Conservation (phyloP, 2,797 vertebrate species). For the Tauraco hartlaubi region DNA sequence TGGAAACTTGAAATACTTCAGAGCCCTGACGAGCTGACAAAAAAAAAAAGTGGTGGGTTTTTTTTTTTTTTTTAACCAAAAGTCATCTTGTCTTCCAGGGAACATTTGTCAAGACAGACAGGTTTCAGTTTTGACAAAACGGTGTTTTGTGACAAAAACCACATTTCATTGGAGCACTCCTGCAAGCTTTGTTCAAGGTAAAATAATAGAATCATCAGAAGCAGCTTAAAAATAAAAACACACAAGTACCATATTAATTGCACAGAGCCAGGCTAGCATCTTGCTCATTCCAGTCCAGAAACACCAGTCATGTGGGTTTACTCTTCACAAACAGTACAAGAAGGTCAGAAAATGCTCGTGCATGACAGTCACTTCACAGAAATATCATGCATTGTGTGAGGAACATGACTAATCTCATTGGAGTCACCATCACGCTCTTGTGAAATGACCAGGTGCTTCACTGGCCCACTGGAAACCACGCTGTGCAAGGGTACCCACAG, state of each 20-base stretch:
- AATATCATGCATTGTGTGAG: not conserved
- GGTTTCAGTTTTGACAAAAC: not conserved
- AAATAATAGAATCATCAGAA: not conserved
- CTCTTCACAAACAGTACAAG: not conserved
- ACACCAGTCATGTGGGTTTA: rapidly evolving
- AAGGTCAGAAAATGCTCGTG: rapidly evolving
- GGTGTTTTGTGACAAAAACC: not conserved
- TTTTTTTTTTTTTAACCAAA: not conserved
- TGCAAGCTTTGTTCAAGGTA: not conserved
- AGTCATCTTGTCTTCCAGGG: not conserved
- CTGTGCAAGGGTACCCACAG: rapidly evolving
- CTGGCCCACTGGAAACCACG: not conserved
- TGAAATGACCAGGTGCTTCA: not conserved
- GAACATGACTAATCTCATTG: rapidly evolving
- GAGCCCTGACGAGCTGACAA: not conserved
- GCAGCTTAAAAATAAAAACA: not conserved
- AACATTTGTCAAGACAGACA: not conserved
- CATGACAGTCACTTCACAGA: rapidly evolving
- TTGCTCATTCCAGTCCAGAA: not conserved
- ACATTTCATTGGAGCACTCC: not conserved
- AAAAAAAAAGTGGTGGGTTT: not conserved
- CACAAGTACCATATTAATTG: not conserved
- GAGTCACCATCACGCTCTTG: rapidly evolving
- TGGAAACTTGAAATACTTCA: not conserved
- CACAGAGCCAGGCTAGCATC: not conserved